Percentiles rank a stretch among this genome's conserved stretches.
Conservation (phyloP, 2,888 invertebrate species). For the Argyresthia albistria region DNA sequence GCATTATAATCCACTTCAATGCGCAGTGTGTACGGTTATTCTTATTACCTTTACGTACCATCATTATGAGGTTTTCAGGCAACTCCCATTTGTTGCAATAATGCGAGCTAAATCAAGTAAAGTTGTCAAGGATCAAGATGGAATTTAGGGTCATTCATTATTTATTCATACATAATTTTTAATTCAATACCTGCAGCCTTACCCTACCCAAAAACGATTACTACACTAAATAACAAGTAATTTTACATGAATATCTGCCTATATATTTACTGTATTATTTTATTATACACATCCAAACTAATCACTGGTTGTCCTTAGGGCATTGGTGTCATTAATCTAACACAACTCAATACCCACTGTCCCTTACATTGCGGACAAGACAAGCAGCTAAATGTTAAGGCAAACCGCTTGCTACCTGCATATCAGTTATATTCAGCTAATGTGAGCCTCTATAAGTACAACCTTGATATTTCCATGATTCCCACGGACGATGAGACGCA, state of each 20-base stretch:
- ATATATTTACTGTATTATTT: not conserved
- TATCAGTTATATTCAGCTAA: not conserved
- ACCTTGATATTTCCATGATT: conserved; percentile 22
- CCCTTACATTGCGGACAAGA: not conserved
- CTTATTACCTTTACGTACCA: not conserved
- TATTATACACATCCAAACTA: not conserved
- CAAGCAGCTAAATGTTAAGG: conserved; percentile 12
- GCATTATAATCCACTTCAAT: not conserved
- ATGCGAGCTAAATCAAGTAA: not conserved
- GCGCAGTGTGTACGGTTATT: not conserved
- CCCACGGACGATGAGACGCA: conserved; percentile 14
- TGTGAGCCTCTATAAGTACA: conserved; percentile 5
- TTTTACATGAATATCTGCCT: not conserved
- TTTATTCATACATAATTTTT: no score
- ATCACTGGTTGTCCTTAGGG: not conserved
- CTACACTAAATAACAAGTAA: not conserved
- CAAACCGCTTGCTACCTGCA: conserved; percentile 7
- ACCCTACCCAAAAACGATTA: no score
- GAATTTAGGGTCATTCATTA: no score
- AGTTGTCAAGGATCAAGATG: not conserved
- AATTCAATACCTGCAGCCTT: no score
- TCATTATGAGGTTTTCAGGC: not conserved
- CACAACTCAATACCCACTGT: not conserved
- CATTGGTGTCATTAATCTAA: not conserved
- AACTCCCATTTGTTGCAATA: not conserved